Conservation (phyloP, 2,113 vertebrate species). For the Oophaga pumilio region DNA sequence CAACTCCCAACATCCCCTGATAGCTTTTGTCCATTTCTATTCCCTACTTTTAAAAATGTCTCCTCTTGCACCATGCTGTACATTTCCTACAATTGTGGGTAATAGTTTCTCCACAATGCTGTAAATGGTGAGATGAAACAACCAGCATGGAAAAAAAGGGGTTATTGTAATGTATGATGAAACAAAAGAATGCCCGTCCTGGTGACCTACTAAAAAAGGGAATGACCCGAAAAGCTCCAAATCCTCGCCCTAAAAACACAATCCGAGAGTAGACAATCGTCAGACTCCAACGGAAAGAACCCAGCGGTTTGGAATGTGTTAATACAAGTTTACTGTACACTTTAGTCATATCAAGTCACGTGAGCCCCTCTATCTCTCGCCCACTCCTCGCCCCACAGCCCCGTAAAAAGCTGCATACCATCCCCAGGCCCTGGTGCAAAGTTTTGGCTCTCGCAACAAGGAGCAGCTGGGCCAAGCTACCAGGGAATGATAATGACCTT, state of each 20-base stretch:
- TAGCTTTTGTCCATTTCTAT: no score
- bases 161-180: no score
- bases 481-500: constrained; percentile 99
- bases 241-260: not conserved
- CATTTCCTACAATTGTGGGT: no score
- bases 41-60: no score
- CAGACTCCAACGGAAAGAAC: not conserved
- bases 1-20: no score
- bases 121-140: no score
- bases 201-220: not conserved
- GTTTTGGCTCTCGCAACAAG: constrained; percentile 95
- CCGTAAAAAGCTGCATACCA: constrained; percentile 76
- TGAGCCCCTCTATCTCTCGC: constrained; percentile 28
- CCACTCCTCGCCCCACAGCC: constrained; percentile 74
- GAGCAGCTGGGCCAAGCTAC: constrained; percentile 99
- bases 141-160: no score
- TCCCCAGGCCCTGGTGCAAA: constrained; percentile 85
- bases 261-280: not conserved
- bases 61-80: no score
- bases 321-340: constrained; percentile 16
- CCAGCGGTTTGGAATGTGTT: not conserved
- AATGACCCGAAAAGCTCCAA: not conserved
- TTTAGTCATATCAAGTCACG: not conserved
- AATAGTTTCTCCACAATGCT: no score
- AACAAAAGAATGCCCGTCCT: not conserved